Conservation (phyloP, 2,797 vertebrate species). For the Avahi laniger region DNA sequence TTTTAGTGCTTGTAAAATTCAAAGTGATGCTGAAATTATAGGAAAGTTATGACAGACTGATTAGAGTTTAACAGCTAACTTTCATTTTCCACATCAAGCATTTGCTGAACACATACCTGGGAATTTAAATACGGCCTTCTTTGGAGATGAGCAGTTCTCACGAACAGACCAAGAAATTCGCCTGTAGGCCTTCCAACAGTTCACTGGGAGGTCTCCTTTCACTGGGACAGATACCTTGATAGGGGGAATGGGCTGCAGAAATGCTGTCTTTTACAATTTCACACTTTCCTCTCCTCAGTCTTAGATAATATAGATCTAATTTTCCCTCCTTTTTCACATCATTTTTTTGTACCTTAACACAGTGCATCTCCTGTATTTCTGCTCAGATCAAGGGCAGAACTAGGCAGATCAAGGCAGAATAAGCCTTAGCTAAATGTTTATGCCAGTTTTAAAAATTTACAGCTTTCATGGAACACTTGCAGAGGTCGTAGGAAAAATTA, state of each 20-base stretch:
- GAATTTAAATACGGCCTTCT: slow-evolving; percentile 53
- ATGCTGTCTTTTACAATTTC: slow-evolving; percentile 22
- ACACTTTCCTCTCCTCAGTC: slow-evolving; percentile 28
- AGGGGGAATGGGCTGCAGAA: slow-evolving; percentile 25
- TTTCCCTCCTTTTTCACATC: neutral
- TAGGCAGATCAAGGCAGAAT: neutral
- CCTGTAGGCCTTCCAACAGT: neutral
- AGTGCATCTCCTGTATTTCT: neutral
- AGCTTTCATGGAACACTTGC: neutral
- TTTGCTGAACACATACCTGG: slow-evolving; percentile 38
- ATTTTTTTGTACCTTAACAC: neutral
- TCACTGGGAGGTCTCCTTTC: slow-evolving; percentile 34
- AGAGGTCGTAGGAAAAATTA: neutral
- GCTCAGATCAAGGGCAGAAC: neutral
- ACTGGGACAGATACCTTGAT: slow-evolving; percentile 17
- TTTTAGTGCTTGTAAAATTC: slow-evolving; percentile 49
- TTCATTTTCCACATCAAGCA: slow-evolving; percentile 39
- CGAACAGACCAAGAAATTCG: neutral
- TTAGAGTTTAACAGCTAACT: slow-evolving; percentile 46
- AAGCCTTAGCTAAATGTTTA: neutral
- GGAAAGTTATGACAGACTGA: slow-evolving; percentile 19
- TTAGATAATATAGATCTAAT: neutral
- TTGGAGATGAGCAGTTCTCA: slow-evolving; percentile 22
- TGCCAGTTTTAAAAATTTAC: neutral
- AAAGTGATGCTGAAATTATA: slow-evolving; percentile 38